These are phyloP conservation scores for Spea multiplicata DNA, from an alignment of 2,113 vertebrate genomes.

Conservation along the genomic window DNA sequence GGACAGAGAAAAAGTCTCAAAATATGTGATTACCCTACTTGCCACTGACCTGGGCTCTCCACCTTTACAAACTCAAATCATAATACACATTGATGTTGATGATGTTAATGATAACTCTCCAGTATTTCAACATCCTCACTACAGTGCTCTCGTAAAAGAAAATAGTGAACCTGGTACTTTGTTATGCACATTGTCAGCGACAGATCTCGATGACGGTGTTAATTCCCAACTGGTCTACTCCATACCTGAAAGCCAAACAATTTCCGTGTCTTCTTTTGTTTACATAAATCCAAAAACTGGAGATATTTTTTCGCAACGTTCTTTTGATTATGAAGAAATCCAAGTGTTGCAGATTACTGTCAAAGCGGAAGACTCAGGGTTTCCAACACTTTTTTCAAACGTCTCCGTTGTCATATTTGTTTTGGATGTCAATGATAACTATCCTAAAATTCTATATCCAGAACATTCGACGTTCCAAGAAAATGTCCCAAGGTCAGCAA, in stretches of 20 bases:
- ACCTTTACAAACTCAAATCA: constrained; percentile 65
- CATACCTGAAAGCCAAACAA: constrained; percentile 61
- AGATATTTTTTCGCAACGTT: constrained; percentile 55
- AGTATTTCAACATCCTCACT: constrained; percentile 65
- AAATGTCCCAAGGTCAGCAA: constrained; percentile 60
- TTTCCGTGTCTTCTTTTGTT: constrained; percentile 55
- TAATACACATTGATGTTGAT: constrained; percentile 69
- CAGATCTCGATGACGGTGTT: constrained; percentile 65
- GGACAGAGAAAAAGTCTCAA: constrained; percentile 67
- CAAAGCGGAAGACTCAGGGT: constrained; percentile 61
- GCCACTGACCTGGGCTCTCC: constrained; percentile 74
- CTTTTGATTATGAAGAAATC: constrained; percentile 64
- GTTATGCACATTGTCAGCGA: constrained; percentile 74
- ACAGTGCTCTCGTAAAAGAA: constrained; percentile 69
- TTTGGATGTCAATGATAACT: constrained; percentile 56
- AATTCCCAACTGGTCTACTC: constrained; percentile 73
- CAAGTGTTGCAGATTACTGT: constrained; percentile 56
- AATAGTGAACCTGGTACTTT: constrained; percentile 73
- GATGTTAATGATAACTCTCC: constrained; percentile 85
- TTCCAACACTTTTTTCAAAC: constrained; percentile 68
- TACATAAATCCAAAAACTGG: constrained; percentile 62
- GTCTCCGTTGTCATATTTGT: constrained; percentile 56
- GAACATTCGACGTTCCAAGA: constrained; percentile 50
- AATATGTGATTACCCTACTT: constrained; percentile 64
- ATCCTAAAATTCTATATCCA: constrained; percentile 35